Base-by-base conservation (phyloP, 2,797 vertebrate species). In the Gastrophryne carolinensis region DNA sequence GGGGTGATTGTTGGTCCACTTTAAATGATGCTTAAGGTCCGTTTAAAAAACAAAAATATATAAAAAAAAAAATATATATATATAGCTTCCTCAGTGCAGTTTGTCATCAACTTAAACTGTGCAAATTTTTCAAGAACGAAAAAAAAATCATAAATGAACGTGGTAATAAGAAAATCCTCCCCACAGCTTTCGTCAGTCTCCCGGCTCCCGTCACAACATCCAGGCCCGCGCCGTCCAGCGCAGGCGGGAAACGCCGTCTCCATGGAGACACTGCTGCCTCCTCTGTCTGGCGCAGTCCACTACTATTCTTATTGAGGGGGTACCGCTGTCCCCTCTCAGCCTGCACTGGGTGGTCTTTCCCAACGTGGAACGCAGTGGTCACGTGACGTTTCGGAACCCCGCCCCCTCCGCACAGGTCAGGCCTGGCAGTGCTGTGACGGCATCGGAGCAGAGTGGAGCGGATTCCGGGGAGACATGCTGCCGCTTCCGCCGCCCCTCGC, bases 351-450 rank as follows among this genome's bases (percentile, higher is more conserved):
- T 44, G n/a, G 39, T 44, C 15, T 44, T n/a, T n/a, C 4, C 39
- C n/a, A 44, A n/a, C 39, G 39, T 44, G 39, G 39, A 44, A 44
- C 39, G 39, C 39, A 44, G 5, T 1, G 15, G 5, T 44, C 39
- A 44, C 15, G 39, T 44, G 39, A 44, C 15, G n/a, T 23, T 1
- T 44, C 11, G 0, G n/a, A 54, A 24, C 32, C 65, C 32, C 49
- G 50, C 65, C 65, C 29, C 52, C 52, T n/a, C n/a, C n/a, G n/a
- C n/a, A n/a, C 32, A 21, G 65, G 32, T 69, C 66, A 27, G 66
- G 66, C 64, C 64, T 66, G 64, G 63, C 63, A 52, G 47, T 49
- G 12, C 32, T 10, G 64, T 53, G 47, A 53, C 64, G 63, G 34
- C 47, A 66, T 66, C 17, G 11, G 47, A 44, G 60, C 67, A 39